These are phyloP conservation scores for Sebastes jordani DNA, from an alignment of 2,797 vertebrate genomes.

Conservation along the genomic window DNA sequence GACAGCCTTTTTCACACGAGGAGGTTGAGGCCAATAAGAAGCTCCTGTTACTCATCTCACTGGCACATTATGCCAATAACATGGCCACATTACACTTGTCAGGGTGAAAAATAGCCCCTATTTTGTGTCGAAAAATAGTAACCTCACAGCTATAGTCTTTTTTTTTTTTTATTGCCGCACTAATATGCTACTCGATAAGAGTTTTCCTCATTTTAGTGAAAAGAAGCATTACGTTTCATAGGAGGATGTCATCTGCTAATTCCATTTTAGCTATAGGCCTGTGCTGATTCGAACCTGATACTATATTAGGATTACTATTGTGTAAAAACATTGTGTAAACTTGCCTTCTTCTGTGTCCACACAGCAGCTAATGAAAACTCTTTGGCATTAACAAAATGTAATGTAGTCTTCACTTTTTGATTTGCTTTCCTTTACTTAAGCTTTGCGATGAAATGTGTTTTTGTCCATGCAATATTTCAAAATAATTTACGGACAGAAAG, in stretches of 20 bases:
- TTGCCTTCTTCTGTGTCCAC: neutral
- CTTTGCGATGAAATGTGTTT: neutral
- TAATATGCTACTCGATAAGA: slow-evolving; percentile 45
- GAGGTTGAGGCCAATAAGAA: slow-evolving; percentile 29
- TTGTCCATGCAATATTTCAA: neutral
- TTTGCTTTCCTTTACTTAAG: neutral
- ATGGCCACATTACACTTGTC: slow-evolving; percentile 55
- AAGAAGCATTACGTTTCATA: neutral
- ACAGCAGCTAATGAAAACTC: neutral
- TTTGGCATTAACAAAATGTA: neutral
- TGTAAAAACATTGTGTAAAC: neutral
- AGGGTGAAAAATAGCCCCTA: slow-evolving; percentile 56
- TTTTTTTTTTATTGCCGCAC: slow-evolving; percentile 37
- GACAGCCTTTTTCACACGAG: slow-evolving; percentile 36
- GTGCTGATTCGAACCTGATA: neutral
- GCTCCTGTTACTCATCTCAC: slow-evolving; percentile 31
- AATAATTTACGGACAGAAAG: neutral
- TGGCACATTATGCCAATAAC: slow-evolving; percentile 59
- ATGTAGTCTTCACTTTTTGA: neutral
- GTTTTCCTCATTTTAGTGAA: slow-evolving; percentile 16
- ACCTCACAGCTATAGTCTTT: slow-evolving; percentile 23
- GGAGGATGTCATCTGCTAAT: neutral
- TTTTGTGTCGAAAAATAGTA: slow-evolving; percentile 58
- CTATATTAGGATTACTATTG: neutral
- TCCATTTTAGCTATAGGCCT: neutral